phyloP scores from a whole-genome alignment of 2,113 vertebrate species.

The Patagioenas fasciata region DNA sequence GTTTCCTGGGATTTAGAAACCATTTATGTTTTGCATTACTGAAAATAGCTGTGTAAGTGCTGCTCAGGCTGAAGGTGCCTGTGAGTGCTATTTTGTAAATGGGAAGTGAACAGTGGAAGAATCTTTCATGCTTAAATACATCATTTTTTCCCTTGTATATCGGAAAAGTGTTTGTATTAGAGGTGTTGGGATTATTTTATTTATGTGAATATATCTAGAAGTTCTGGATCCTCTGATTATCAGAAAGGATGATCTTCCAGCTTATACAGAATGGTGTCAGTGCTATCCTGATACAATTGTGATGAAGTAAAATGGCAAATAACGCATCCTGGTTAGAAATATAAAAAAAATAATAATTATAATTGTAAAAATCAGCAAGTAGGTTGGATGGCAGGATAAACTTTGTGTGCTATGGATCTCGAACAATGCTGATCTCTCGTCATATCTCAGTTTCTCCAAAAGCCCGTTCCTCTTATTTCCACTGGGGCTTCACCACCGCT shows the following conservation, averaged over 20 bases:
- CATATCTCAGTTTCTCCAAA: background rate
- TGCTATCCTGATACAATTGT: background rate
- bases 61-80: background rate
- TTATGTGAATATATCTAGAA: background rate
- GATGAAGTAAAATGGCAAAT: background rate
- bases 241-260: background rate
- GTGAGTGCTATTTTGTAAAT: background rate
- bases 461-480: background rate
- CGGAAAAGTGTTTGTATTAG: background rate
- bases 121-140: background rate
- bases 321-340: background rate
- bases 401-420: background rate
- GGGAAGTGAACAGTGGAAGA: background rate
- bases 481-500: background rate
- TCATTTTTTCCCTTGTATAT: background rate
- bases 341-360: background rate
- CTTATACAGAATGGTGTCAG: background rate
- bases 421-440: background rate
- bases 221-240: background rate
- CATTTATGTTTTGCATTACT: background rate
- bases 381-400: background rate
- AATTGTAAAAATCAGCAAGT: background rate
- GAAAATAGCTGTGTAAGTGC: conserved; percentile 18
- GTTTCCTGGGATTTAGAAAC: background rate
- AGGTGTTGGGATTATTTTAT: background rate